phyloP scores from a whole-genome alignment of 2,888 invertebrate genomes.

The Thecocarcelia acutangulata region DNA sequence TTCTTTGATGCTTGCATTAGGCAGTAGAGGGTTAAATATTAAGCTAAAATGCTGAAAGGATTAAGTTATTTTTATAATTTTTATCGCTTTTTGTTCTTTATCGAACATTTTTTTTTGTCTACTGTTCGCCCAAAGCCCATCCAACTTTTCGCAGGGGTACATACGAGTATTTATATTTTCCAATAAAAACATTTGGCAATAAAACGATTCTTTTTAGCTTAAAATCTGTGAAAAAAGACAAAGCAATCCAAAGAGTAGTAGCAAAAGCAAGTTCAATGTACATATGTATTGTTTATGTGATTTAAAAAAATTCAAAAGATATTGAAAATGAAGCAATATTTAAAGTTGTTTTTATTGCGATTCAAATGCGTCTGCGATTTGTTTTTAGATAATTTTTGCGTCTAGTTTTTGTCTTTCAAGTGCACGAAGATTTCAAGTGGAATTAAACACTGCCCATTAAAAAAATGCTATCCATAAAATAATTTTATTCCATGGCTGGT shows the following conservation, averaged over 20 bases:
- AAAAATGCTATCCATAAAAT: slow-evolving; percentile 7
- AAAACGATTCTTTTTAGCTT: slow-evolving; percentile 10
- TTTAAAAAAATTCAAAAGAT: not conserved
- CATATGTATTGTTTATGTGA: not conserved
- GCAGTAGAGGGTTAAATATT: too few species aligned
- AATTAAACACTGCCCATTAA: slow-evolving; percentile 35
- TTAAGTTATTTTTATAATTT: too few species aligned
- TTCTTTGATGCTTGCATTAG: too few species aligned
- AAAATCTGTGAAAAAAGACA: not conserved
- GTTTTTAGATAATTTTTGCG: slow-evolving; percentile 29
- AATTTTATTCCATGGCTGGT: slow-evolving; percentile 6
- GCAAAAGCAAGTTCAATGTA: too few species aligned
- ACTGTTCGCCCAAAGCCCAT: too few species aligned
- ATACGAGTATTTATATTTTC: slow-evolving; percentile 5
- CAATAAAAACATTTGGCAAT: slow-evolving; percentile 37
- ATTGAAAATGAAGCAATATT: not conserved
- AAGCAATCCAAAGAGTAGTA: slow-evolving; percentile 1
- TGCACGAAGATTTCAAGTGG: slow-evolving; percentile 54
- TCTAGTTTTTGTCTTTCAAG: slow-evolving; percentile 44
- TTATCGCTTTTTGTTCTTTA: too few species aligned
- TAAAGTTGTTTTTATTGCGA: slow-evolving; percentile 11
- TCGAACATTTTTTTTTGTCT: too few species aligned
- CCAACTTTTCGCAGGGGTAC: too few species aligned
- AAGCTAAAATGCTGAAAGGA: too few species aligned
- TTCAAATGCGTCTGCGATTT: slow-evolving; percentile 20